Base-by-base conservation (phyloP, 2,113 vertebrate genomes). In the Gopherus evgoodei region DNA sequence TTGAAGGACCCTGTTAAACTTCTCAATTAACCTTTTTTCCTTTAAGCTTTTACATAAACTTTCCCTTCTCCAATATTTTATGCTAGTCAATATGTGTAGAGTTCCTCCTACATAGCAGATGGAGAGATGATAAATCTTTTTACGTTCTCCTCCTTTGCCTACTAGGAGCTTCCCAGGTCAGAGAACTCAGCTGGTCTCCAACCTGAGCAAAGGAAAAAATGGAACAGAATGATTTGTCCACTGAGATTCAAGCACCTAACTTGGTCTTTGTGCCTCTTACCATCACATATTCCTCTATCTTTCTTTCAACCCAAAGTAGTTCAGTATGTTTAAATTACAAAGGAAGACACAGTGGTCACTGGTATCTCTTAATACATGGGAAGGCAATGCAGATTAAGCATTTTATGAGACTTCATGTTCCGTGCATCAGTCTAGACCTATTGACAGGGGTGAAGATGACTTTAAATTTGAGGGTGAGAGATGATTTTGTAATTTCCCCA, bases 71-170 rank as follows among this genome's bases (percentile, higher is more conserved):
- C 81, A 42, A 82, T 82, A 90, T 86, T 97, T 94, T 96, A 90
- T 94, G 93, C 86, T 93, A 95, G 94, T 96, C 93, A 93, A 96
- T 94, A 97, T 97, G 94, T 94, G 95, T 94, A 93, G 81, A 93
- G 91, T 93, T 83, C 95, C 96, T 97, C 96, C 96, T 95, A 93
- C 95, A 94, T 90, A 93, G 94, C 97, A 96, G 96, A 96, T 97
- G 95, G 94, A 94, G 95, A 93, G 90, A 93, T 91, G 90, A 96
- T 81, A 90, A 96, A 91, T 94, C 44, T 96, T 97, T 94, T 91
- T 54, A 59, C 69, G 90, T 91, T 42, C 72, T 95, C 88, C 95
- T 95, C 90, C 93, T 93, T 90, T n/a, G 14, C 31, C 31, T 35
- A 17, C 62, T n/a, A 25, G 31, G 13, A 14, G 31, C 31, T 65